Evolutionary conservation across 2,797 vertebrate genomes (phyloP).

Genomic region (Crax fasciolata): DNA sequence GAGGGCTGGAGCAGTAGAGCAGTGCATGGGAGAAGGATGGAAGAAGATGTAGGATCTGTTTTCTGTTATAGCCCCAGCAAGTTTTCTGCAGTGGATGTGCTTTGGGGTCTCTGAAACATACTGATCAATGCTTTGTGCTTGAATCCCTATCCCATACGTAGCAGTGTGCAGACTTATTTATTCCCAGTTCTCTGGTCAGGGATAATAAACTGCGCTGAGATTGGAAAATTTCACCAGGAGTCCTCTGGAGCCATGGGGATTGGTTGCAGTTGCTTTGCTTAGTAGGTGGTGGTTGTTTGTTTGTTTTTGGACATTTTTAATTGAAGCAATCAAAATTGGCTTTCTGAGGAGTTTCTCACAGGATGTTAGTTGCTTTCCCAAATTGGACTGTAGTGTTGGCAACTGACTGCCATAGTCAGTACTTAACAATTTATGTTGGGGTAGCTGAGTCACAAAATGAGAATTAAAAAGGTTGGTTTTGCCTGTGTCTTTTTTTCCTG

Average conservation of each 20-base stretch:
- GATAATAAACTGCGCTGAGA: not conserved
- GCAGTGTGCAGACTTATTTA: fast-evolving
- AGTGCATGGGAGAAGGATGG: fast-evolving
- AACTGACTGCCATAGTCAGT: not conserved
- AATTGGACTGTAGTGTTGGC: not conserved
- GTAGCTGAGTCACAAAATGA: not conserved
- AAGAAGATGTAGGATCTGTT: not conserved
- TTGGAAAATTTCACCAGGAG: not conserved
- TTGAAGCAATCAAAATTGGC: not conserved
- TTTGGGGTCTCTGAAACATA: not conserved
- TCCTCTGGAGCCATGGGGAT: not conserved
- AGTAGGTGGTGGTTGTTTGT: fast-evolving
- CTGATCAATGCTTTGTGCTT: fast-evolving
- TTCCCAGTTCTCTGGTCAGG: not conserved
- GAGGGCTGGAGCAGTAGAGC: not conserved
- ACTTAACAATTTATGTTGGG: not conserved
- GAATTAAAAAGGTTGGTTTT: not conserved
- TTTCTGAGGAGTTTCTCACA: not conserved
- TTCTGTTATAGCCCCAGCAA: not conserved
- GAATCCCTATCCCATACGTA: not conserved
- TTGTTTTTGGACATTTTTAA: not conserved
- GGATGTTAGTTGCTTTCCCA: not conserved
- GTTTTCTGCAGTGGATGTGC: not conserved
- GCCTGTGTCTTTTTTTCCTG: not conserved
- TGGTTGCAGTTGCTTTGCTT: not conserved